Base-by-base conservation (phyloP, 1,140 invertebrate genomes). In the Physella acuta region DNA sequence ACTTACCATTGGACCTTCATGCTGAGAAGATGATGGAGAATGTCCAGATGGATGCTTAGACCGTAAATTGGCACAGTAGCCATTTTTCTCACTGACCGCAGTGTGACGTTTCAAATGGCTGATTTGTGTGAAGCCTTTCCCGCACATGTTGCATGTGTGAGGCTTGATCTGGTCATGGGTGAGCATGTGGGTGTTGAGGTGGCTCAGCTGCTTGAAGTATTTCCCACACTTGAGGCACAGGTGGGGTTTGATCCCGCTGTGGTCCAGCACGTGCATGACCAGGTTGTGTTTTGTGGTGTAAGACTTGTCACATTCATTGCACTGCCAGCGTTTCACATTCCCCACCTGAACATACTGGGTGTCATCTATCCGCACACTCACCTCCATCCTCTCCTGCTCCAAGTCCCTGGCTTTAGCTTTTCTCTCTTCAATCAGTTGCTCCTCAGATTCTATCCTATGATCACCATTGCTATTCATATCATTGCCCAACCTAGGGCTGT, bases 271-370 rank as follows among this genome's bases (percentile, higher is more conserved):
- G 72, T 85, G 84, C 37, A 82, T 81, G 11, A 84, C 79, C 55
- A 85, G 74, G 69, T 83, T 83, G 71, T 81, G 80, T 68, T 84
- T 84, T n/a, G 82, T 82, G 1, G 81, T 82, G 71, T 84, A 84
- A 0, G 79, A 79, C 72, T 84, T 84, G 26, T 77, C 71, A 74
- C 82, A 84, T 49, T 79, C 30, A 30, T 75, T 76, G 71, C 82
- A 84, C 69, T 82, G 77, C 82, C 81, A 83, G 24, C 80, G 73
- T 70, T 82, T 82, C 20, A 75, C 74, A 51, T 78, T 78, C 8
- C 78, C 79, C 68, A 79, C 73, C 14, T 75, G 65, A 1, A 81
- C 70, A 63, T 73, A 77, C 59, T 82, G 81, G 26, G 73, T 73
- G 68, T 83, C 79, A 55, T 81, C 76, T 64, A 84, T 82, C 14